Percentiles rank a stretch among this genome's conserved stretches.
Evolutionary conservation across 2,888 invertebrate species (phyloP).

Genomic region (Temnothorax ravouxi): DNA sequence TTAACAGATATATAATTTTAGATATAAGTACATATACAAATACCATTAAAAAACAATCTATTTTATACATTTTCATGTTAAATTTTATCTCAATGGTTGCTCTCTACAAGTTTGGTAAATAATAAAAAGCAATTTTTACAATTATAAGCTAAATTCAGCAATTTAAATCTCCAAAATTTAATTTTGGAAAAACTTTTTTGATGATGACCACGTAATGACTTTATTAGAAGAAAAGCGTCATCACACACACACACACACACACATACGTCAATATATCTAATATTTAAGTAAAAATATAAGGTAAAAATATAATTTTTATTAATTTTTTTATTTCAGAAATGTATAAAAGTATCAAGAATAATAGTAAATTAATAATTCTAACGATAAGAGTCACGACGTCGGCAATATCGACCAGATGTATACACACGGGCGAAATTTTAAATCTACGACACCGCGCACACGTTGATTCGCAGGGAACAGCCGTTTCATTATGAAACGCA

Average conservation of each 20-base stretch:
- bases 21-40: too few species aligned
- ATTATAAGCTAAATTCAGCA: background rate
- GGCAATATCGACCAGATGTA: background rate
- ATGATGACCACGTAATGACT: background rate
- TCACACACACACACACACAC: too few species aligned
- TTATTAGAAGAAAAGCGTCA: background rate
- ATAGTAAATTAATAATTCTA: background rate
- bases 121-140: background rate
- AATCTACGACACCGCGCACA: background rate
- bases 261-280: background rate
- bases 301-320: background rate
- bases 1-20: background rate
- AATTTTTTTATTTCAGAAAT: background rate
- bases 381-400: background rate
- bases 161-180: background rate
- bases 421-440: slow-evolving; percentile 13
- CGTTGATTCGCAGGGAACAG: slow-evolving; percentile 41
- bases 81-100: background rate
- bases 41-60: background rate
- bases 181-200: background rate
- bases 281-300: background rate
- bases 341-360: background rate
- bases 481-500: slow-evolving; percentile 46
- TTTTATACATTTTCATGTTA: background rate
- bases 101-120: background rate